These are phyloP conservation scores for Acanthis flammea DNA, from an alignment of 2,797 vertebrate species.

Conservation along the genomic window DNA sequence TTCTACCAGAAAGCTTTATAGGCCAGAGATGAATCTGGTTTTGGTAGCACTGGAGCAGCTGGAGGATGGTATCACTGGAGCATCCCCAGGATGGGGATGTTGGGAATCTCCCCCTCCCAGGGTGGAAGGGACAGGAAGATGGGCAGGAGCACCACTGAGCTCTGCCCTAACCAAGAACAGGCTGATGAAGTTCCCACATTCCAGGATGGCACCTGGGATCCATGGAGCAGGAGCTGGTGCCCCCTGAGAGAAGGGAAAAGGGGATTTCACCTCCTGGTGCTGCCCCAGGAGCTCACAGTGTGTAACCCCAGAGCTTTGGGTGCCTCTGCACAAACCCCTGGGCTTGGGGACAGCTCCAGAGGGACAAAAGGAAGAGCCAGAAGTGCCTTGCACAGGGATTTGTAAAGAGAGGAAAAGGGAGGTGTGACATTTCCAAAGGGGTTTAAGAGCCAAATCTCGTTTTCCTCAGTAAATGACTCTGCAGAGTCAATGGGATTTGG, in stretches of 20 bases:
- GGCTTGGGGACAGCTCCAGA: neutral
- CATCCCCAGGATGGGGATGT: neutral
- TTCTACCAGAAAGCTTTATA: fast-evolving
- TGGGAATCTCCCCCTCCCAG: neutral
- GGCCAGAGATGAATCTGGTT: neutral
- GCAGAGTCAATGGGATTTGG: neutral
- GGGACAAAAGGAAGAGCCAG: neutral
- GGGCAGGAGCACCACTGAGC: neutral
- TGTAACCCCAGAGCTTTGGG: neutral
- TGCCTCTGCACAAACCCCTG: neutral
- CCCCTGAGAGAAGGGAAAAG: neutral
- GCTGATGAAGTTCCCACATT: neutral
- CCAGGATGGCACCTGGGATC: neutral
- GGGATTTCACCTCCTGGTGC: neutral
- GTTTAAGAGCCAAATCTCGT: neutral
- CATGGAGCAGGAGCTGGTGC: neutral
- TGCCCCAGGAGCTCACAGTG: neutral
- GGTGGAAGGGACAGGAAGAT: neutral
- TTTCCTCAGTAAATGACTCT: neutral
- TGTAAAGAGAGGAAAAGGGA: neutral
- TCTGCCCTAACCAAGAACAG: neutral
- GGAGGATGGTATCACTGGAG: no score
- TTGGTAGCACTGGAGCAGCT: neutral
- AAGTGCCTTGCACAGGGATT: neutral
- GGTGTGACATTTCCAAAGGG: neutral